Evolutionary conservation across 2,888 invertebrate species (phyloP).

Genomic region (Tetrapedia diversipes): DNA sequence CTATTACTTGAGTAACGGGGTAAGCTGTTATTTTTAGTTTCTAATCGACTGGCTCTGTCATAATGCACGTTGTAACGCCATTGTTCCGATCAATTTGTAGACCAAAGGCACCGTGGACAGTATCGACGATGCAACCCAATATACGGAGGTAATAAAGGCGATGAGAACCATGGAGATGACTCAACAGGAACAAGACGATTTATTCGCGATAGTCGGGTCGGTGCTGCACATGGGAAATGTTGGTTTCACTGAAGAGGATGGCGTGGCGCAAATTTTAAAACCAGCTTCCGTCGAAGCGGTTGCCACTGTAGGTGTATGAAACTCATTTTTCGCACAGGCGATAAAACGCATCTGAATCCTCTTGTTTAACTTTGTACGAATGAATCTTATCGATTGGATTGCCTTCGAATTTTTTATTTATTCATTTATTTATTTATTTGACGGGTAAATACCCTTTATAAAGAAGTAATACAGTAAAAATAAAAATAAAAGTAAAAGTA

Average conservation of each 20-base stretch:
- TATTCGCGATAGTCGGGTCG: slow-evolving; percentile 92
- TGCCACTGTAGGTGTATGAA: slow-evolving; percentile 85
- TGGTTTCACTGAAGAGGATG: slow-evolving; percentile 90
- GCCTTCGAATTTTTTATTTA: not conserved
- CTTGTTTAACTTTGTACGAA: not conserved
- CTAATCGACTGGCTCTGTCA: not conserved
- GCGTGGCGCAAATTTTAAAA: slow-evolving; percentile 87
- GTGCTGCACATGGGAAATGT: slow-evolving; percentile 94
- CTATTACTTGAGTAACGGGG: slow-evolving; percentile 90
- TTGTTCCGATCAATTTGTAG: slow-evolving; percentile 72
- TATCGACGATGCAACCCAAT: slow-evolving; percentile 88
- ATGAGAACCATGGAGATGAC: slow-evolving; percentile 91
- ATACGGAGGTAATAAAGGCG: slow-evolving; percentile 88
- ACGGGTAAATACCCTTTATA: no score
- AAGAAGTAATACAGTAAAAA: no score
- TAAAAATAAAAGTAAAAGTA: no score
- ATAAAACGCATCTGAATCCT: no score
- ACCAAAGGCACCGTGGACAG: slow-evolving; percentile 82
- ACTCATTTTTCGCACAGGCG: not conserved
- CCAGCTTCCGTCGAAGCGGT: slow-evolving; percentile 87
- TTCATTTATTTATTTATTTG: no score
- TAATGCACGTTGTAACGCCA: not conserved
- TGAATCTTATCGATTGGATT: not conserved
- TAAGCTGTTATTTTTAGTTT: slow-evolving; percentile 81
- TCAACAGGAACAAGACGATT: slow-evolving; percentile 88